These are phyloP conservation scores for Muraenolepis orangiensis DNA, from an alignment of 2,797 vertebrate species.

Conservation along the genomic window DNA sequence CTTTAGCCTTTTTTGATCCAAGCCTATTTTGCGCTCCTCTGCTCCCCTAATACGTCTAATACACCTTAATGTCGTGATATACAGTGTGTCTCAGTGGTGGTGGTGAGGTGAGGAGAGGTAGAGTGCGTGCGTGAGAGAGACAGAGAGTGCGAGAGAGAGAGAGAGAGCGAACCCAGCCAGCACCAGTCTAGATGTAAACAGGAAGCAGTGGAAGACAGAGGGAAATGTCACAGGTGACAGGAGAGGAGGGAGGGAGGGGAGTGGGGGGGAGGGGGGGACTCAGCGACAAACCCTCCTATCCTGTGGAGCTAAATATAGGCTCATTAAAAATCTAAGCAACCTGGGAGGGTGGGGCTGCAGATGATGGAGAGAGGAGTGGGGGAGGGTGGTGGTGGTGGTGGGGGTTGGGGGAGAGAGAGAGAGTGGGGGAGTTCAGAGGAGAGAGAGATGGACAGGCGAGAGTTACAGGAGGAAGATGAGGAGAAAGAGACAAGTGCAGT, in stretches of 20 bases:
- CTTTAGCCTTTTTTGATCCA: constrained; percentile 52
- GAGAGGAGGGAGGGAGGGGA: constrained; percentile 54
- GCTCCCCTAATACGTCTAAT: constrained; percentile 59
- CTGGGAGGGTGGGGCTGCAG: constrained; percentile 24
- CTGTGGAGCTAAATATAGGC: constrained; percentile 63
- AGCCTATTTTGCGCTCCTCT: constrained; percentile 33
- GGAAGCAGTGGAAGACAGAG: neutral
- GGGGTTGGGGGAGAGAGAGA: constrained; percentile 32
- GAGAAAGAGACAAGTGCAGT: constrained; percentile 20
- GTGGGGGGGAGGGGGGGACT: constrained; percentile 24
- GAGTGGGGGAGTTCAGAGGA: constrained; percentile 38
- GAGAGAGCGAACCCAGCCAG: neutral
- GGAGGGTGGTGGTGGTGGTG: neutral
- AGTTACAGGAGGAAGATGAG: constrained; percentile 35
- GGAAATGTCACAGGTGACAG: constrained; percentile 62
- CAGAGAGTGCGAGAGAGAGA: constrained; percentile 37
- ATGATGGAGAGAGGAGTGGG: constrained; percentile 32
- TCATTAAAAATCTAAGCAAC: constrained; percentile 72
- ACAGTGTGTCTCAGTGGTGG: too few relatives aligned
- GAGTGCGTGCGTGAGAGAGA: constrained; percentile 15
- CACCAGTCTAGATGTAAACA: too few relatives aligned
- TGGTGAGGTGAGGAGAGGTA: constrained; percentile 17
- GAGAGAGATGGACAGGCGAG: constrained; percentile 24
- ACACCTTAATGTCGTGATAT: constrained; percentile 51
- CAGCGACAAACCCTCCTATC: constrained; percentile 48